Base-by-base conservation (phyloP, 2,888 invertebrate species). In the Zygaena filipendulae region DNA sequence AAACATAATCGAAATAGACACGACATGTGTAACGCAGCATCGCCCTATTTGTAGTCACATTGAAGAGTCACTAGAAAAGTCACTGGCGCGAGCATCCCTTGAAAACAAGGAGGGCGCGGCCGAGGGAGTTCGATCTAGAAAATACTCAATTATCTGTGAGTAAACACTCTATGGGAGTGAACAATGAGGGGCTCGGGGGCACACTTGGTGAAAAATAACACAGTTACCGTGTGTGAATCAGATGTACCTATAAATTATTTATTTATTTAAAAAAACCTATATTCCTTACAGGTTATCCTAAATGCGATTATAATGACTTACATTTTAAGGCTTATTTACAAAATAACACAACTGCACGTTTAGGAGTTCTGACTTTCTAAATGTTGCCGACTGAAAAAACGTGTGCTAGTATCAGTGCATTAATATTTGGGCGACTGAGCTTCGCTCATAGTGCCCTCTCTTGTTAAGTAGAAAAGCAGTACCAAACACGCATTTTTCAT, bases 121-220 rank as follows among this genome's bases (percentile, higher is more conserved):
- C 40, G 42, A 33, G 29, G 24, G 35, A 36, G 32, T 39, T 53
- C 55, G 54, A 56, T 54, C 52, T 54, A 42, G 49, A 47, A 47
- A 27, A 34, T 51, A 59, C 62, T 68, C 64, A 60, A 71, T 71
- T 69, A 71, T 64, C 49, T 38, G 35, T 51, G 58, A 56, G 63
- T 64, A 71, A 72, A 71, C 67, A 71, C 59, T 62, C 39, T 23
- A n/a, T 47, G 30, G 33, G 43, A 28, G 18, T 36, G 38, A 33
- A 48, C 50, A 49, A 48, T 52, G 42, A 43, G 43, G 45, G 25
- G 43, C 23, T 25, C 41, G n/a, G n/a, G n/a, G n/a, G 44, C 45
- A 43, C 46, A 43, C 38, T 33, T 32, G 36, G 28, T 37, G 38
- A 36, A 33, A 38, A 34, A 33, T 25, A 31, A 30, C 29, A 24